A percentile compares a stretch with the other conserved stretches of the same genome.
phyloP scores from a whole-genome alignment of 2,797 vertebrate species.

The Lemur catta region DNA sequence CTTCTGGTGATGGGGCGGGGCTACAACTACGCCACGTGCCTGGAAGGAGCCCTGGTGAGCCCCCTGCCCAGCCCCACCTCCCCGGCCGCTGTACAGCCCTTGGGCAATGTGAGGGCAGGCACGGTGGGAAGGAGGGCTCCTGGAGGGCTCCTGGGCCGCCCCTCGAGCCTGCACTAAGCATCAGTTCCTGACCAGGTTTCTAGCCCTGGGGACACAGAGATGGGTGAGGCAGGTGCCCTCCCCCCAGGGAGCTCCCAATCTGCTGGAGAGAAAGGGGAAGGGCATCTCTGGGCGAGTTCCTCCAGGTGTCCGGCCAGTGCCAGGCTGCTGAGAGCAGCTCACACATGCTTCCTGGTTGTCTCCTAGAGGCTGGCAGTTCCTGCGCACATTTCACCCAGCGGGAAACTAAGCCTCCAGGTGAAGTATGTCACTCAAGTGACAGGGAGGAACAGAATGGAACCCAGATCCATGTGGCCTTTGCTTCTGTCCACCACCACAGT shows the following conservation, averaged over 20 bases:
- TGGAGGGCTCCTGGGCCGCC: background rate
- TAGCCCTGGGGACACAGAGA: background rate
- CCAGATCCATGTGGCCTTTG: background rate
- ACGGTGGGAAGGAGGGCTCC: background rate
- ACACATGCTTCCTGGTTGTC: background rate
- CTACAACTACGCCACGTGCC: slow-evolving; percentile 96
- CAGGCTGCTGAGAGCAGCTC: background rate
- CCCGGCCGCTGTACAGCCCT: background rate
- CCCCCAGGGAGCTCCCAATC: background rate
- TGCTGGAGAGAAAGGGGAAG: background rate
- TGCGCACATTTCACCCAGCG: background rate
- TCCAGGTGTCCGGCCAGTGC: background rate
- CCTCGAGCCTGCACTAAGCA: background rate
- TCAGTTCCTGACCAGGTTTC: background rate
- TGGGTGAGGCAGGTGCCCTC: background rate
- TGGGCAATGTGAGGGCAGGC: background rate
- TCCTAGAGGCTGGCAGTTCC: background rate
- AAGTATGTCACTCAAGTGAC: background rate
- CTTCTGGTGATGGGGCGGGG: slow-evolving; percentile 97
- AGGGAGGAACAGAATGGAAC: background rate
- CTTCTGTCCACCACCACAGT: background rate
- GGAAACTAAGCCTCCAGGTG: background rate
- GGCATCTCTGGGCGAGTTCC: background rate
- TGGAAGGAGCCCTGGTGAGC: slow-evolving; percentile 95
- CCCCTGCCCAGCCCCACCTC: background rate